A percentile compares a stretch with the other conserved stretches of the same genome.
phyloP scores from a whole-genome alignment of 2,797 vertebrate genomes.

The Pogoniulus pusillus region DNA sequence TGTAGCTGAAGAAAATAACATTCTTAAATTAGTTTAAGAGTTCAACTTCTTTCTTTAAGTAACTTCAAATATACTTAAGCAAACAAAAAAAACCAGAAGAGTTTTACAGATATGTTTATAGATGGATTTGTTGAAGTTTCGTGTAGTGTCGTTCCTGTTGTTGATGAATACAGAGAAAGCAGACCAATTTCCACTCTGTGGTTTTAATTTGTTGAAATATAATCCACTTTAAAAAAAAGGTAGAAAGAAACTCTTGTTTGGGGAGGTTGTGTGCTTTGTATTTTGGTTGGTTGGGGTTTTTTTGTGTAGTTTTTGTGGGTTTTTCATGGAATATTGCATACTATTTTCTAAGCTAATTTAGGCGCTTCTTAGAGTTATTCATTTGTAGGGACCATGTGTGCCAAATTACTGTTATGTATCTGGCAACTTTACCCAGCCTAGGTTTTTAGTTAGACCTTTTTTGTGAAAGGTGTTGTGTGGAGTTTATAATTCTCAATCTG shows the following conservation, averaged over 20 bases:
- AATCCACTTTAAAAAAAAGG: conserved; percentile 9
- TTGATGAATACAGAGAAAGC: conserved; percentile 27
- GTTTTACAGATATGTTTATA: not conserved
- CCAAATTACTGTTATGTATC: not conserved
- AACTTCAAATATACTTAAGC: not conserved
- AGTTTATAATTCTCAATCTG: not conserved
- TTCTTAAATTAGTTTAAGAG: not conserved
- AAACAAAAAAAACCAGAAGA: not conserved
- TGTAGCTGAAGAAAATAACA: not conserved
- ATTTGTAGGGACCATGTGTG: not conserved
- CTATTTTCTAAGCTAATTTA: not conserved
- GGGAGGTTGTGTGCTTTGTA: too few species aligned
- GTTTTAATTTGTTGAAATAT: conserved; percentile 36
- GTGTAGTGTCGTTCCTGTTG: not conserved
- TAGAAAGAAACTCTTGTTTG: not conserved
- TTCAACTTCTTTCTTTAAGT: not conserved
- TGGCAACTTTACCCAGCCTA: not conserved
- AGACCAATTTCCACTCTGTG: conserved; percentile 18
- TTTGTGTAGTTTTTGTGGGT: not conserved
- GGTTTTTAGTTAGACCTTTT: not conserved
- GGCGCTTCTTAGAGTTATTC: not conserved
- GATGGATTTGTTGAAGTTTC: conserved; percentile 14
- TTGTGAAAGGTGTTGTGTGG: not conserved
- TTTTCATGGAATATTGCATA: not conserved
- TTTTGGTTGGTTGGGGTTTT: too few species aligned